phyloP scores from a whole-genome alignment of 2,888 invertebrate species.

The Lacanobia oleracea region DNA sequence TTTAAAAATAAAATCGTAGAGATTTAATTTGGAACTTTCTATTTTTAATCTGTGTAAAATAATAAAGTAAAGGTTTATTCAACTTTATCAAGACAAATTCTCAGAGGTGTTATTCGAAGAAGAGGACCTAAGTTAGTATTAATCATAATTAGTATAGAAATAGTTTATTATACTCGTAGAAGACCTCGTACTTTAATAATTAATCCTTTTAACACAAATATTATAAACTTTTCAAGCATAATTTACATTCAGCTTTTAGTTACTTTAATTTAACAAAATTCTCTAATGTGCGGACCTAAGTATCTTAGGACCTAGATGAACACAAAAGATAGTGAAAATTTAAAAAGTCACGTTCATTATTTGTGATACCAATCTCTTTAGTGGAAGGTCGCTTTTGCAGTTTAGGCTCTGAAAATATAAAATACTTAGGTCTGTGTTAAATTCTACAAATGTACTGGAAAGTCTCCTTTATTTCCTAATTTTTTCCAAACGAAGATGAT shows the following conservation, averaged over 20 bases:
- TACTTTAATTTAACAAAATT: conserved; percentile 27
- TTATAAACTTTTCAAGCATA: background rate
- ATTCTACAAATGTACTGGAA: conserved; percentile 20
- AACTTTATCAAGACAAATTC: conserved; percentile 6
- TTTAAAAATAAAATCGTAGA: too few relatives aligned
- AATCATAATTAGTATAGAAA: conserved; percentile 31
- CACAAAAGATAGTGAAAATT: conserved; percentile 42
- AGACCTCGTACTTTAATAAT: background rate
- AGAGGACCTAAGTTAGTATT: background rate
- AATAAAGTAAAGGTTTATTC: background rate
- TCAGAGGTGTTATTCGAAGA: background rate
- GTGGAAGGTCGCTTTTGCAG: conserved; percentile 19
- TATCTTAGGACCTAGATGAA: conserved; percentile 45
- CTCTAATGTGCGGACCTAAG: conserved; percentile 13
- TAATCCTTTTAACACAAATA: background rate
- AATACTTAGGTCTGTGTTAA: conserved; percentile 24
- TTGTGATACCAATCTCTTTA: conserved; percentile 47
- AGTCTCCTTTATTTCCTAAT: background rate
- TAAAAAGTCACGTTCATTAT: conserved; percentile 52
- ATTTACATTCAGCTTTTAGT: conserved; percentile 16
- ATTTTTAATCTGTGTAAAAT: too few relatives aligned
- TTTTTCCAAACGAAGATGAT: background rate
- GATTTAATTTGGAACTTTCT: too few relatives aligned
- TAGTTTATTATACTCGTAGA: conserved; percentile 9
- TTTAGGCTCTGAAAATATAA: conserved; percentile 32